A percentile compares a stretch with the other conserved stretches of the same genome.
Evolutionary conservation across 2,888 invertebrate genomes (phyloP).

Genomic region (Torymus auratus): DNA sequence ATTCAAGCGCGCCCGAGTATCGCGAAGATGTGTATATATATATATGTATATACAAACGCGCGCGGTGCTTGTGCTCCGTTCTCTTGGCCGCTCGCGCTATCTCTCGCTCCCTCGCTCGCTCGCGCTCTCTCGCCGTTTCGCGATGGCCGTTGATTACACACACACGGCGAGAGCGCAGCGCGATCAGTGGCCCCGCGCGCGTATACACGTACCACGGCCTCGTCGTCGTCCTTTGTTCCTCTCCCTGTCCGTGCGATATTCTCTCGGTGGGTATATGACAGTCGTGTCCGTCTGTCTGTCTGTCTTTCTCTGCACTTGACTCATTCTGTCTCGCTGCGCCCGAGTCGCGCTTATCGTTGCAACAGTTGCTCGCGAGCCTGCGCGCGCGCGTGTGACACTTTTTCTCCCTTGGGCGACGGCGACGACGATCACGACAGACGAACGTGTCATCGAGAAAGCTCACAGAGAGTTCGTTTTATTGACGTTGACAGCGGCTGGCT

Average conservation of each 20-base stretch:
- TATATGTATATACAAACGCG: too few relatives aligned
- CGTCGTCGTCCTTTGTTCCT: constrained; percentile 40
- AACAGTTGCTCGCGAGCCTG: neutral
- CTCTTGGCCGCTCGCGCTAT: too few relatives aligned
- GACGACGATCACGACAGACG: too few relatives aligned
- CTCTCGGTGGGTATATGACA: constrained; percentile 1
- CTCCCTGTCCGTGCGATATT: neutral
- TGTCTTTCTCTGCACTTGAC: neutral
- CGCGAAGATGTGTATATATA: too few relatives aligned
- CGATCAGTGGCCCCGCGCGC: too few relatives aligned
- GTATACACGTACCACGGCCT: neutral
- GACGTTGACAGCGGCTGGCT: constrained; percentile 24
- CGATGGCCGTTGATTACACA: constrained; percentile 32
- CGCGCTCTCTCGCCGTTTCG: neutral
- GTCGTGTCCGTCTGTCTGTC: neutral
- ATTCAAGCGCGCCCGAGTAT: too few relatives aligned
- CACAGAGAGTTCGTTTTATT: constrained; percentile 16
- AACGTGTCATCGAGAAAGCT: too few relatives aligned
- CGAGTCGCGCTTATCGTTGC: neutral
- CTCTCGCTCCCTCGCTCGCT: too few relatives aligned
- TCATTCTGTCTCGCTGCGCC: neutral
- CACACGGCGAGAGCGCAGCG: constrained; percentile 4
- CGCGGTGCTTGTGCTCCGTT: neutral
- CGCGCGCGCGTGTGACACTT: constrained; percentile 21
- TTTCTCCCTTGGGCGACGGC: constrained; percentile 1